Base-by-base conservation (phyloP, 2,888 invertebrate genomes). In the Ectemnius cavifrons region DNA sequence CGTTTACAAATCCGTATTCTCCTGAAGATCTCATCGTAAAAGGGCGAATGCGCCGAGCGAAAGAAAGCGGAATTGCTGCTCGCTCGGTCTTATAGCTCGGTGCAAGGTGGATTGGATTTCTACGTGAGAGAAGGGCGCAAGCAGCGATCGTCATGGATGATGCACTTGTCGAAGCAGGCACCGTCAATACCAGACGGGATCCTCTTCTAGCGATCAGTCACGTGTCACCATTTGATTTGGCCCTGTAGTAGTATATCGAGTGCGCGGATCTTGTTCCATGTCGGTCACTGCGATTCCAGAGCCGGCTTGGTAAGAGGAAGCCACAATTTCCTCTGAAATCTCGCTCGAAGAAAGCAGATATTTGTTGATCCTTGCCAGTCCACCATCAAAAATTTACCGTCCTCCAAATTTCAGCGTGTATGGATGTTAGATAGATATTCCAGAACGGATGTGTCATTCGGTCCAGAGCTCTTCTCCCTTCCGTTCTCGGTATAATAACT, bases 201-300 rank as follows among this genome's bases (percentile, higher is more conserved):
- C 70, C 78, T 78, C 78, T 75, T 71, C 71, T 16, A 66, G 61
- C 75, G 64, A 76, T 81, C 81, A 72, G 67, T 73, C 79, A 71
- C 69, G 74, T 76, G 82, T 82, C 82, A 75, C 72, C 76, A 71
- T 78, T 73, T 75, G 74, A 82, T 82, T 76, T 68, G 72, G 71
- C 75, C 79, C 61, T 66, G 8, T 37, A 37, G 8, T 37, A 37
- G 82, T 82, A 82, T 73, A 76, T 80, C 63, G 79, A 80, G 75
- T 75, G 74, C 71, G 59, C 63, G 60, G 81, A 57, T 63, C 82
- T 75, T 71, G 68, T 65, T 28, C 66, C 75, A 13, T 65, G 75
- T 79, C 76, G 81, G 73, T 78, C 81, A 75, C 65, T 74, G 74
- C 76, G 72, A 70, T 74, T 73, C 71, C 58, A 64, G 67, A 75